Base-by-base conservation (phyloP, 2,113 vertebrate genomes). In the Phrynosoma blainvillii region DNA sequence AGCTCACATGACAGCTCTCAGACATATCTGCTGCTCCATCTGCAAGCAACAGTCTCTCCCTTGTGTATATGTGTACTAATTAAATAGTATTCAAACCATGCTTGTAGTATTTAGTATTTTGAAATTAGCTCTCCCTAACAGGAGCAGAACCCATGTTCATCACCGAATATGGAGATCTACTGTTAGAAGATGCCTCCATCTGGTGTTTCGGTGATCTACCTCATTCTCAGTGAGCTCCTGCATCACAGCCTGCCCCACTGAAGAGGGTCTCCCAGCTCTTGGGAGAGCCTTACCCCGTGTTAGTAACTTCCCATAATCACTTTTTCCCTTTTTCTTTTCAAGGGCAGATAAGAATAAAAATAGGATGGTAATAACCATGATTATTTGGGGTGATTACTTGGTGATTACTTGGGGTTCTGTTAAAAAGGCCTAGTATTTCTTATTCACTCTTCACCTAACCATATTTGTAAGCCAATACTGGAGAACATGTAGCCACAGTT, bases 31-130 rank as follows among this genome's bases (percentile, higher is more conserved):
- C 40, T 74, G 52, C 23, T 56, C 47, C 32, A 59, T 47, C 84
- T 80, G 5, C 30, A 74, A n/a, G 47, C 27, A 25, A 20, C 70
- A 74, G 25, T 59, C 47, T 40, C 21, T n/a, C 52, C 56, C 56
- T 14, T 59, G 56, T 59, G 16, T 42, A 18, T n/a, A 62, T 68
- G 20, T 12, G 18, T 23, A 68, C 20, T 27, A 70, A 40, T 8
- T 1, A 47, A 42, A 16, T 56, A 9, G 12, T 2, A 4, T 2
- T 79, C 0, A 1, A 74, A 25, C 1, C 13, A 0, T 2, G 52
- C 5, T 4, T 82, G 0, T 82, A 20, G 79, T 70, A 2, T 42
- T 12, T 7, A 32, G 62, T 32, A n/a, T 68, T 84, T 4, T 90
- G 0, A 81, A 75, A 86, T 10, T 21, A 85, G 54, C 27, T 32